A percentile compares a stretch with the other conserved stretches of the same genome.
Evolutionary conservation across 2,888 invertebrate species (phyloP).

Genomic region (Eristalis arbustorum): DNA sequence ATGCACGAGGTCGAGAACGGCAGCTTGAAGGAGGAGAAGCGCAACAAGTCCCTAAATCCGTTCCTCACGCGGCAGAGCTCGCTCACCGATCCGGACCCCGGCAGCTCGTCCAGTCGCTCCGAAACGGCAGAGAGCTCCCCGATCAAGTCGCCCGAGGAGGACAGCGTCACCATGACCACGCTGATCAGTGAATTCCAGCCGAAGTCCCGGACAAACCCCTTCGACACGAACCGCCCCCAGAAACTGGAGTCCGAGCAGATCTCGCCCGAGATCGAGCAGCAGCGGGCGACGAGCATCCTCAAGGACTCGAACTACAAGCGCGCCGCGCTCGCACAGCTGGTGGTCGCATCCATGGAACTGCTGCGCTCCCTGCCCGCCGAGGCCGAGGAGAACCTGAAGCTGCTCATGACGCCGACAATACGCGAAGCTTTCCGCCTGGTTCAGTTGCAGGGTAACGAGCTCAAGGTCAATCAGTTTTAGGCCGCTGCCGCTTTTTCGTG

Average conservation of each 20-base stretch:
- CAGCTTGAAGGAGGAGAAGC: slow-evolving; percentile 72
- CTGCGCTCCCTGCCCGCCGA: slow-evolving; percentile 84
- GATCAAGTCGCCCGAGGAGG: slow-evolving; percentile 76
- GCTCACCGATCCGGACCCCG: slow-evolving; percentile 55
- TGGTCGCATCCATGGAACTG: slow-evolving; percentile 92
- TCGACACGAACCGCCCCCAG: slow-evolving; percentile 79
- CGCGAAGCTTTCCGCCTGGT: slow-evolving; percentile 80
- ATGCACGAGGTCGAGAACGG: slow-evolving; percentile 79
- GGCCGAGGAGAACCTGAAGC: slow-evolving; percentile 81
- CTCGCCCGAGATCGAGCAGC: slow-evolving; percentile 91
- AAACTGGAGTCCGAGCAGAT: slow-evolving; percentile 83
- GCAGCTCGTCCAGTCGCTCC: slow-evolving; percentile 71
- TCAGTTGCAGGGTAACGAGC: slow-evolving; percentile 80
- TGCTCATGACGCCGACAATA: slow-evolving; percentile 80
- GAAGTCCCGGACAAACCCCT: slow-evolving; percentile 79
- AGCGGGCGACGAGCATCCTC: slow-evolving; percentile 89
- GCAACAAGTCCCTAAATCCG: slow-evolving; percentile 54
- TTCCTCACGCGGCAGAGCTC: slow-evolving; percentile 54
- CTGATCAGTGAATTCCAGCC: slow-evolving; percentile 79
- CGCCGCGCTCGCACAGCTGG: slow-evolving; percentile 90
- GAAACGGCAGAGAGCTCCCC: slow-evolving; percentile 74
- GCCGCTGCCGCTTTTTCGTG: slow-evolving; percentile 6
- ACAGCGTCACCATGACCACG: slow-evolving; percentile 79
- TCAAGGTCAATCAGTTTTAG: slow-evolving; percentile 80
- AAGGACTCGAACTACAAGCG: slow-evolving; percentile 94